Base-by-base conservation (phyloP, 92 coral and sea anemone species). In the Diadumene lineata region DNA sequence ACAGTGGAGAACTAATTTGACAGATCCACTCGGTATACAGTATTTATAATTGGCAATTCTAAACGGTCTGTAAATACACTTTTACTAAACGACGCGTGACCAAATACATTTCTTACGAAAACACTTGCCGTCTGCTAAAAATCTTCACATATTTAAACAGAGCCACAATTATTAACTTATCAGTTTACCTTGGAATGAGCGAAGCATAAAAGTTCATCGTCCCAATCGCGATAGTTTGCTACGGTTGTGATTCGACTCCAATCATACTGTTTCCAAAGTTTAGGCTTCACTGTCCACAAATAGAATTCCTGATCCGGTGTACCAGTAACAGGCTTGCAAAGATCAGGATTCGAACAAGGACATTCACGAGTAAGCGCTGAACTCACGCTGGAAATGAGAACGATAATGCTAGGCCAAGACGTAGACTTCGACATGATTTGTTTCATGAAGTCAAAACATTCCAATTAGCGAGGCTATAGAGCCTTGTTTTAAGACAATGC, bases 131-230 rank as follows among this genome's bases (percentile, higher is more conserved):
- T n/a, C n/a, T n/a, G n/a, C n/a, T n/a, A n/a, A n/a, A n/a, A n/a
- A n/a, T n/a, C n/a, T n/a, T n/a, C n/a, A n/a, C n/a, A n/a, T n/a
- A n/a, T n/a, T n/a, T n/a, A n/a, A n/a, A n/a, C n/a, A n/a, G n/a
- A n/a, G n/a, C n/a, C n/a, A n/a, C 26, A 63, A 62, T n/a, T 15
- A n/a, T 33, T 31, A 22, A 60, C 10, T 11, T 24, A 66, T n/a
- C n/a, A n/a, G n/a, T n/a, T 29, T 78, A 94, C 98, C 87, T 83
- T 92, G 15, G 92, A 86, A 64, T 94, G 98, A 0, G 98, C 98
- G 57, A 61, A 79, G 67, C 98, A 94, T 84, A 92, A 84, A 25
- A 94, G 70, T 64, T 94, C 98, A 27, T 94, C 87, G 56, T 94
- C 97, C 98, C 98, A 94, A 1, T 93, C 87, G 55, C 97, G 71